Conservation (phyloP, 2,797 vertebrate genomes). For the Oceanodroma leucorhoa region DNA sequence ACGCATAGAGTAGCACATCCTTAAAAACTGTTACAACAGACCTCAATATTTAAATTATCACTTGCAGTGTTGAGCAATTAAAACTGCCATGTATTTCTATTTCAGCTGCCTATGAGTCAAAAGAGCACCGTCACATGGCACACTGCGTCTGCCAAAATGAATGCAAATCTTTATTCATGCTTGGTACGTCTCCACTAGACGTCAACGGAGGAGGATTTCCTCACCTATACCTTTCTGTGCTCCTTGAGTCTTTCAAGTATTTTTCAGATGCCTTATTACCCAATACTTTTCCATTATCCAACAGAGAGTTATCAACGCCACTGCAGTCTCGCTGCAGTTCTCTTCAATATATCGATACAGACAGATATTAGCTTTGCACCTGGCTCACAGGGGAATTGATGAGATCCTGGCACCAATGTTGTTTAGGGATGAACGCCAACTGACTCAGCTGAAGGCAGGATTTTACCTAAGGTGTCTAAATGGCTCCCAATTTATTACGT, state of each 20-base stretch:
- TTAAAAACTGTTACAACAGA: constrained; percentile 34
- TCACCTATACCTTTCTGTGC: not conserved
- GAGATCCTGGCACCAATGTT: not conserved
- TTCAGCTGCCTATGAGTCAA: constrained; percentile 19
- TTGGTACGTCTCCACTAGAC: not conserved
- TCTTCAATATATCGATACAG: not conserved
- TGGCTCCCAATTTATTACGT: not conserved
- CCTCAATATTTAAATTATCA: constrained; percentile 59
- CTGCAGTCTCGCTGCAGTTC: not conserved
- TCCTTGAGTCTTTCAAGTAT: not conserved
- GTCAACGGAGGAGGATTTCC: not conserved
- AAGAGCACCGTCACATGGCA: not conserved
- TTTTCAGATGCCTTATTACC: not conserved
- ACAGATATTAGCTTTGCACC: not conserved
- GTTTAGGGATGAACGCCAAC: not conserved
- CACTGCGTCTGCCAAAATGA: not conserved
- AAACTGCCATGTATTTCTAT: constrained; percentile 20
- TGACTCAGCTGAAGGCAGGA: not conserved
- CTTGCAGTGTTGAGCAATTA: constrained; percentile 38
- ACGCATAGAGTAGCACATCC: not conserved
- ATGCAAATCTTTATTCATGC: not conserved
- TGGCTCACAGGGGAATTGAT: not conserved
- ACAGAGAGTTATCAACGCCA: not conserved
- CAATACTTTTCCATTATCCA: not conserved
- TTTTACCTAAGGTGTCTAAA: not conserved